These are phyloP conservation scores for Dolichopus griseipennis DNA, from an alignment of 2,888 invertebrate species.

Conservation along the genomic window DNA sequence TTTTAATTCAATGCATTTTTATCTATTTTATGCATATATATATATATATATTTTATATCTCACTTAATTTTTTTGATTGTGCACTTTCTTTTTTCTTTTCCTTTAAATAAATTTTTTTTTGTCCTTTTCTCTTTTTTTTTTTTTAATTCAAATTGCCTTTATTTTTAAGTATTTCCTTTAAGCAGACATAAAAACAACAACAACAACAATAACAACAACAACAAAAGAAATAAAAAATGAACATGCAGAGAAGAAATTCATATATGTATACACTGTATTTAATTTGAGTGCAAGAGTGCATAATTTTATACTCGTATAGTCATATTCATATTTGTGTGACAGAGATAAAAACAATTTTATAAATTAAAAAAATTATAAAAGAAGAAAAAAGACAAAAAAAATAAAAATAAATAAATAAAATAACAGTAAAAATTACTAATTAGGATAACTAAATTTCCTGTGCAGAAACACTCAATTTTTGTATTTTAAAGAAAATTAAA, in stretches of 20 bases:
- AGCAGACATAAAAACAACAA: background rate
- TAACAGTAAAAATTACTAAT: background rate
- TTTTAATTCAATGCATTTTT: background rate
- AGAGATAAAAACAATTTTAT: background rate
- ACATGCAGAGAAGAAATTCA: background rate
- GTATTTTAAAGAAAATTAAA: background rate
- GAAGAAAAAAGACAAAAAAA: no score
- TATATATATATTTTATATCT: background rate
- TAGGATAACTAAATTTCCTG: conserved; percentile 11
- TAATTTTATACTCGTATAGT: no score
- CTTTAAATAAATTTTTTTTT: background rate
- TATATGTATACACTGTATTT: background rate
- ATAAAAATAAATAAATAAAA: no score
- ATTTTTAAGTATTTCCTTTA: background rate
- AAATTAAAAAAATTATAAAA: background rate
- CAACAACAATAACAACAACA: no score
- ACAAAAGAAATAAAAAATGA: background rate
- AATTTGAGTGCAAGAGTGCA: no score
- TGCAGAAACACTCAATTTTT: background rate
- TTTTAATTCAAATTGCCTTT: background rate
- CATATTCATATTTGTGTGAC: background rate
- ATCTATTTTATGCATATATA: background rate
- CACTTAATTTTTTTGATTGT: no score
- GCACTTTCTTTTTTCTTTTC: no score
- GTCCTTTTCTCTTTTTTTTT: background rate